Evolutionary conservation across 1,140 invertebrate species (phyloP).

Genomic region (Lerema accius): DNA sequence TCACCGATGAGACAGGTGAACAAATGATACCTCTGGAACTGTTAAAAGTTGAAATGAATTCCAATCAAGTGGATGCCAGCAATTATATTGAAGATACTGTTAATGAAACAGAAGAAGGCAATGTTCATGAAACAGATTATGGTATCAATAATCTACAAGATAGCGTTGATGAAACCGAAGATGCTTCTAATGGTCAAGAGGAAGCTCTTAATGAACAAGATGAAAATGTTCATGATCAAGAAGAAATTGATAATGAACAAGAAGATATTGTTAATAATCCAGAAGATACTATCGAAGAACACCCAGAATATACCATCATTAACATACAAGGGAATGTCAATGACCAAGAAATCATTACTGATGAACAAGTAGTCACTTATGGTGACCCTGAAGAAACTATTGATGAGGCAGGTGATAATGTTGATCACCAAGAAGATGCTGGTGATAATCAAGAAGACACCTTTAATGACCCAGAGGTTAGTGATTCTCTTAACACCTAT

Average conservation of each 20-base stretch:
- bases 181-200: neutral
- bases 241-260: neutral
- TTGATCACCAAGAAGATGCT: neutral
- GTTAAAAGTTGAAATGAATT: neutral
- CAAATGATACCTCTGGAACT: conserved; percentile 1
- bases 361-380: neutral
- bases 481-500: neutral
- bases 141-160: neutral
- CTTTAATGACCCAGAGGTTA: neutral
- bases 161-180: neutral
- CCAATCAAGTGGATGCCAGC: neutral
- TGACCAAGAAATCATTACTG: neutral
- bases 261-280: neutral
- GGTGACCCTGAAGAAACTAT: neutral
- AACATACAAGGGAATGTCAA: neutral
- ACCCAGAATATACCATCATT: neutral
- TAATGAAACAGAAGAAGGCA: neutral
- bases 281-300: neutral
- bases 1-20: neutral
- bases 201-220: neutral
- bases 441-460: neutral
- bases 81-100: neutral
- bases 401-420: neutral
- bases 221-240: neutral
- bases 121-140: neutral